Conservation (phyloP, 2,888 invertebrate genomes). For the Hermaeophaga mercurialis region DNA sequence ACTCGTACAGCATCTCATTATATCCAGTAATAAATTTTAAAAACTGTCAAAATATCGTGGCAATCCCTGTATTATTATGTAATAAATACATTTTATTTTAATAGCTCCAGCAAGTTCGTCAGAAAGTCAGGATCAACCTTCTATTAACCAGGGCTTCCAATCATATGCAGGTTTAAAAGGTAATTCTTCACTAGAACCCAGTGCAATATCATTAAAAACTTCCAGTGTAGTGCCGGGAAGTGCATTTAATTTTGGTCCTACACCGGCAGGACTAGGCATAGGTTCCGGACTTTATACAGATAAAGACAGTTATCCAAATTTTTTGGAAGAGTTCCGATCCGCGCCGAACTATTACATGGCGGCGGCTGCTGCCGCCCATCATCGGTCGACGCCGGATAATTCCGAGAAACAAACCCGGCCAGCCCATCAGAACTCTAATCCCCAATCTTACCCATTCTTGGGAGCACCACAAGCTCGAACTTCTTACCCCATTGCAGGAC, state of each 20-base stretch:
- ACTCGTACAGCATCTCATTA: no score
- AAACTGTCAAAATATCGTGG: no score
- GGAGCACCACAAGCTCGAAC: conserved; percentile 61
- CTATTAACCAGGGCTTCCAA: conserved; percentile 61
- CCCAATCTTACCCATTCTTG: conserved; percentile 64
- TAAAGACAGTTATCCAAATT: conserved; percentile 70
- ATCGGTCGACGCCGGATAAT: conserved; percentile 39
- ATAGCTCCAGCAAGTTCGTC: neutral
- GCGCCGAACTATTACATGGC: conserved; percentile 66
- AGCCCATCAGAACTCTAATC: conserved; percentile 51
- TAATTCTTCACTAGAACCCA: conserved; percentile 52
- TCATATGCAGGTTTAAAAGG: conserved; percentile 63
- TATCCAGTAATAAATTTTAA: no score
- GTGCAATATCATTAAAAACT: conserved; percentile 68
- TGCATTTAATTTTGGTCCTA: conserved; percentile 82
- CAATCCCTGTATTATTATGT: no score
- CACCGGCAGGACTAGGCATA: conserved; percentile 65
- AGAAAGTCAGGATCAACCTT: conserved; percentile 29
- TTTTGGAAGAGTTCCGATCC: conserved; percentile 71
- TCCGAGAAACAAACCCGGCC: conserved; percentile 55
- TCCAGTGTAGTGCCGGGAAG: conserved; percentile 78
- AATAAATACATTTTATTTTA: neutral
- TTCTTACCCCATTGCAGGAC: conserved; percentile 64
- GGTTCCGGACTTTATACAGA: conserved; percentile 66
- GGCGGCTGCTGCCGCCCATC: conserved; percentile 53